Base-by-base conservation (phyloP, 2,888 invertebrate species). In the Eudasyphora cyanicolor region DNA sequence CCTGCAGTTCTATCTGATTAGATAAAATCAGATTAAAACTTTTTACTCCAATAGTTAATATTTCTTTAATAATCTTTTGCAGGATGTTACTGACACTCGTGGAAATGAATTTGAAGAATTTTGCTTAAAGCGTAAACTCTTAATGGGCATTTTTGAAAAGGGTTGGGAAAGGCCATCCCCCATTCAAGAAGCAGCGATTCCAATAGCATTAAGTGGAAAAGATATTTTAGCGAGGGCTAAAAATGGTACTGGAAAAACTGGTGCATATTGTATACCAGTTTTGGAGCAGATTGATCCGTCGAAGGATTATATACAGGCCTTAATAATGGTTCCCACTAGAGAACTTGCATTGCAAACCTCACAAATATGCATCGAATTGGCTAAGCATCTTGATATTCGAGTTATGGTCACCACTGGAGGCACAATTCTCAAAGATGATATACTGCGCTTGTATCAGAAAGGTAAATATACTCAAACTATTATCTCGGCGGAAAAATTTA, bases 391-490 rank as follows among this genome's bases (percentile, higher is more conserved):
- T 94, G 96, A 97, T 91, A 96, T 98, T 90, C 97, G 98, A 92
- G 98, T 99, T 87, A 99, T 99, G 99, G 99, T 99, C 86, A 99
- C 99, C 89, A 99, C 99, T 87, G 99, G 99, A 91, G 99, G 99
- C 89, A 99, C 99, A 88, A 97, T 97, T 93, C 94, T 97, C 90
- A 96, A 98, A 92, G 99, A 99, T 93, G 99, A 99, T 93, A 99
- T 99, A 92, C 98, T 99, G 97, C 96, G 99, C 93, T 97, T 99
- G 92, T 98, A 98, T 94, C 98, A 99, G 93, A 98, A 98, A 94
- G 97, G 97, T 97, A 64, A 42, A 51, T 60, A 67, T 5, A 60
- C 69, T 32, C 19, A 17, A 10, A 21, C n/a, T n/a, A n/a, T n/a
- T n/a, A n/a, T n/a, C n/a, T n/a, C n/a, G n/a, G n/a, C n/a, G n/a